phyloP scores from a whole-genome alignment of 2,888 invertebrate genomes.

The Acholoe squamosa region DNA sequence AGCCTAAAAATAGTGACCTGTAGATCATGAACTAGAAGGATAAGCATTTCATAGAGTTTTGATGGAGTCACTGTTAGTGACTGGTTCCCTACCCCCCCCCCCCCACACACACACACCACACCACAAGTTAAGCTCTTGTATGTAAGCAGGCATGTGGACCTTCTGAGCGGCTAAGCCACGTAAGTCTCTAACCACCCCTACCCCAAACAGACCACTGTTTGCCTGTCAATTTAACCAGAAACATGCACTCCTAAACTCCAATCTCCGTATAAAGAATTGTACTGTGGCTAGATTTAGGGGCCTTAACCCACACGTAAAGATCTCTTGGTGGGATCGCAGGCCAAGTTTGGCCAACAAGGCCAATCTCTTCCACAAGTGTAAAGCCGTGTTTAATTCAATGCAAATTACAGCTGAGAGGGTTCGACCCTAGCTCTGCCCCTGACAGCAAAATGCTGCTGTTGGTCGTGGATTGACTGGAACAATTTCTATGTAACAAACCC shows the following conservation, averaged over 20 bases:
- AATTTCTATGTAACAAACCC: background rate
- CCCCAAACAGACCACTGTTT: constrained; percentile 1
- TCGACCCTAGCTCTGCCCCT: background rate
- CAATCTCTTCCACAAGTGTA: background rate
- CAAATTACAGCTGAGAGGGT: background rate
- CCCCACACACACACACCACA: background rate
- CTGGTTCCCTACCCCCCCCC: too few species aligned
- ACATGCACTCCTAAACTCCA: background rate
- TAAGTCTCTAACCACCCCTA: background rate
- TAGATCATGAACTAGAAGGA: too few species aligned
- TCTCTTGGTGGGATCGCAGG: background rate
- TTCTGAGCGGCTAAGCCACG: background rate
- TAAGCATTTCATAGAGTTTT: too few species aligned
- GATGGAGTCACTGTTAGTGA: too few species aligned
- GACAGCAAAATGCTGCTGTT: background rate
- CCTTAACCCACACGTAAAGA: background rate
- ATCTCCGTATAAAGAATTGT: background rate
- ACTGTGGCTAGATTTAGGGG: background rate
- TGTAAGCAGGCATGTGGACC: background rate
- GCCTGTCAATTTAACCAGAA: background rate
- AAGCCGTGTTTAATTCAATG: constrained; percentile 32
- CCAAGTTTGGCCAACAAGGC: background rate
- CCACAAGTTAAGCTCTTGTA: too few species aligned
- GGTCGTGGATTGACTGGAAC: too few species aligned
- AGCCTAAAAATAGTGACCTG: too few species aligned